A percentile compares a stretch with the other conserved stretches of the same genome.
phyloP scores from a whole-genome alignment of 30 jellyfish, hydroid and myxozoan species.

The Chrysaora quinquecirrha region DNA sequence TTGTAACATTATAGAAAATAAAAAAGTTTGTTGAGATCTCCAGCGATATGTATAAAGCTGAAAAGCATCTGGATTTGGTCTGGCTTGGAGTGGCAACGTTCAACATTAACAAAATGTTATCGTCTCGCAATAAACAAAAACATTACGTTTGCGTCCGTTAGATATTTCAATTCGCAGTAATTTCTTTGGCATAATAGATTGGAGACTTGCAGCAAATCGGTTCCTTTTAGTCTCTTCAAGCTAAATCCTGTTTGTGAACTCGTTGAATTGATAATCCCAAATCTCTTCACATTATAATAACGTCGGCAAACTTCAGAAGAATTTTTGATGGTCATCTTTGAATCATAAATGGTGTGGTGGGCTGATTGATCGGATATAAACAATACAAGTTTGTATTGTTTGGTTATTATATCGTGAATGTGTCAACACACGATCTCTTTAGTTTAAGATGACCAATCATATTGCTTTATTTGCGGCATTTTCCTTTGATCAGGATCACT shows the following conservation, averaged over 20 bases:
- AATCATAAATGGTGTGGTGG: constrained; percentile 83
- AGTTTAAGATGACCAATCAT: constrained; percentile 74
- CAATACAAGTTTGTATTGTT: constrained; percentile 85
- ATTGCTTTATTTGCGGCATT: constrained; percentile 84
- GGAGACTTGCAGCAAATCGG: constrained; percentile 84
- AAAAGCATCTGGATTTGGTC: too few relatives aligned
- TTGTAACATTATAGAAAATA: too few relatives aligned
- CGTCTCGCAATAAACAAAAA: too few relatives aligned
- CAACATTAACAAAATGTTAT: too few relatives aligned
- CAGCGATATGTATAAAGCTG: too few relatives aligned
- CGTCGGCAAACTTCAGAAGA: constrained; percentile 88
- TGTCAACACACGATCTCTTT: constrained; percentile 94
- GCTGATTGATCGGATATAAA: constrained; percentile 88
- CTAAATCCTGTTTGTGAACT: constrained; percentile 72
- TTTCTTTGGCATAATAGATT: constrained; percentile 42
- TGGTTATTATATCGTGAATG: constrained; percentile 86
- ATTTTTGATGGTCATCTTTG: constrained; percentile 83
- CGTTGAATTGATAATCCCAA: constrained; percentile 84
- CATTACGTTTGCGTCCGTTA: too few relatives aligned
- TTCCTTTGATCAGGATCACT: constrained; percentile 93
- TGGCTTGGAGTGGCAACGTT: too few relatives aligned
- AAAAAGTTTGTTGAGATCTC: too few relatives aligned
- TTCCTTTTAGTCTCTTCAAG: constrained; percentile 73
- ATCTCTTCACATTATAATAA: constrained; percentile 81
- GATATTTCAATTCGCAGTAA: neutral